phyloP scores from a whole-genome alignment of 2,888 invertebrate species.

The Linnaemya tessellans region DNA sequence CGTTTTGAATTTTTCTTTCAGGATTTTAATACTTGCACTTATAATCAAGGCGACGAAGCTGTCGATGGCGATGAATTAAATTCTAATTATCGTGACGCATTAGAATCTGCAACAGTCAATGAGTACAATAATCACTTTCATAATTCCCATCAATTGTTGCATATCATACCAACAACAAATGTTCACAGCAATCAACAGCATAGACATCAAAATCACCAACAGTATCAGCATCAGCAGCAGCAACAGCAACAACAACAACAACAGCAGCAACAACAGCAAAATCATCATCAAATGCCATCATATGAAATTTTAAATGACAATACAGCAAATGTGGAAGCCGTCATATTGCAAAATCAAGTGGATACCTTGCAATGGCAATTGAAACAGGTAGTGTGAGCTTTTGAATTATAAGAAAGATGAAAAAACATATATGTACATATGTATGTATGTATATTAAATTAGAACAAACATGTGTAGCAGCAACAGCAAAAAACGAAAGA shows the following conservation, averaged over 20 bases:
- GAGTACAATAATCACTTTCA: slow-evolving; percentile 60
- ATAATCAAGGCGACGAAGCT: slow-evolving; percentile 40
- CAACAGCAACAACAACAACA: slow-evolving; percentile 46
- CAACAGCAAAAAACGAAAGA: slow-evolving; percentile 52
- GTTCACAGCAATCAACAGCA: slow-evolving; percentile 53
- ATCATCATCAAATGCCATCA: slow-evolving; percentile 73
- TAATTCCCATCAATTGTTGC: slow-evolving; percentile 47
- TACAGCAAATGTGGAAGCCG: slow-evolving; percentile 84
- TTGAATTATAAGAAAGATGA: not conserved
- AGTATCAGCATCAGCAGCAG: slow-evolving; percentile 39
- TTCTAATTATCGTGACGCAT: slow-evolving; percentile 68
- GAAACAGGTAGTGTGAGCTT: slow-evolving; percentile 85
- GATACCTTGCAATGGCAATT: slow-evolving; percentile 89
- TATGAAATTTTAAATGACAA: slow-evolving; percentile 72
- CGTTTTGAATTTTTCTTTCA: slow-evolving; percentile 57
- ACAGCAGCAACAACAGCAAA: slow-evolving; percentile 59
- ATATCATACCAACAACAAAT: slow-evolving; percentile 61
- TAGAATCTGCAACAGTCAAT: slow-evolving; percentile 60
- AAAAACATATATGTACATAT: no score
- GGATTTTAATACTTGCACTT: slow-evolving; percentile 69
- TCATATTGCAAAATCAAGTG: slow-evolving; percentile 87
- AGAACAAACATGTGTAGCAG: not conserved
- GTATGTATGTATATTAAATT: not conserved
- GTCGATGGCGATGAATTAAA: slow-evolving; percentile 68
- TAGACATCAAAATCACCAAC: slow-evolving; percentile 39